Percentiles rank a stretch among this genome's conserved stretches.
These are phyloP conservation scores for Acanthococcus lagerstroemiae DNA, from an alignment of 2,888 invertebrate species.

Conservation along the genomic window DNA sequence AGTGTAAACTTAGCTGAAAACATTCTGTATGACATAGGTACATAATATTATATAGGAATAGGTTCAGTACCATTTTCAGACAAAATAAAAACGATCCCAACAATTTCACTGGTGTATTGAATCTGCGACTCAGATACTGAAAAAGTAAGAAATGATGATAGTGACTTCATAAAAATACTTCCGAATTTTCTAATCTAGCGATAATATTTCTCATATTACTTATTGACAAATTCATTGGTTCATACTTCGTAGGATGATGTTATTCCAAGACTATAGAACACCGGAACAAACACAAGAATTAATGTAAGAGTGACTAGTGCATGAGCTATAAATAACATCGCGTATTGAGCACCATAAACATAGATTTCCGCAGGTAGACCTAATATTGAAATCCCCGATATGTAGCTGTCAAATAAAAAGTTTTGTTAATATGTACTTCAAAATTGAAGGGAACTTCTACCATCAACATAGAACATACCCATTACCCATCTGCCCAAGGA, in stretches of 20 bases:
- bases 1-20: no score
- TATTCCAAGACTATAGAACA: constrained; percentile 62
- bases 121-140: constrained; percentile 59
- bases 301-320: constrained; percentile 57
- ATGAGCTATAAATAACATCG: constrained; percentile 55
- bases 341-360: constrained; percentile 61
- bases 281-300: constrained; percentile 56
- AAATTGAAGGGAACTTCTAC: no score
- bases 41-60: no score
- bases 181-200: no score
- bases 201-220: no score
- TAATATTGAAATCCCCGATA: constrained; percentile 61
- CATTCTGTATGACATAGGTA: no score
- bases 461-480: no score
- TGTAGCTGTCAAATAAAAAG: no score
- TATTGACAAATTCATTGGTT: constrained; percentile 24
- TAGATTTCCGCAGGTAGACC: constrained; percentile 68
- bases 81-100: constrained; percentile 59
- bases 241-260: constrained; percentile 64
- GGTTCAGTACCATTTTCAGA: constrained; percentile 62
- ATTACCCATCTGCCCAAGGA: no score
- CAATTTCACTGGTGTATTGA: constrained; percentile 45
- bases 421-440: no score
- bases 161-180: constrained; percentile 39
- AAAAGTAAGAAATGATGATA: no score